Evolutionary conservation across 2,113 vertebrate species (phyloP).

Genomic region (Sander vitreus): DNA sequence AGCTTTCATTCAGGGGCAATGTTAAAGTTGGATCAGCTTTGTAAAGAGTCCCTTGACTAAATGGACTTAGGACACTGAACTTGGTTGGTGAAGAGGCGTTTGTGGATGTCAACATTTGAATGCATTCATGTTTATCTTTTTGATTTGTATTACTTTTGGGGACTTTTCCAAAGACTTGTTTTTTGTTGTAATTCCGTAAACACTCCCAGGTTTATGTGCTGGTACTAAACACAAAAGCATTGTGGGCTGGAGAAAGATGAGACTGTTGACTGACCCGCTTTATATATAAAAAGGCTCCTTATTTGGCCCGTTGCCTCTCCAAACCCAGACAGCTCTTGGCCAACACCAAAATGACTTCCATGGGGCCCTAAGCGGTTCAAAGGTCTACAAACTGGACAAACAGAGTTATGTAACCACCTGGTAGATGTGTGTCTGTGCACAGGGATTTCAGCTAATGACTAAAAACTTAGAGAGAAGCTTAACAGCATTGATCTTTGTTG

Average conservation of each 20-base stretch:
- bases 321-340: neutral
- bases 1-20: neutral
- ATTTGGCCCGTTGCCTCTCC: neutral
- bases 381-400: constrained; percentile 26
- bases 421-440: neutral
- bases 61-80: neutral
- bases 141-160: neutral
- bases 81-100: neutral
- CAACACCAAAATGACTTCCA: neutral
- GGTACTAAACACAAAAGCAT: neutral
- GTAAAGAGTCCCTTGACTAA: neutral
- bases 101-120: neutral
- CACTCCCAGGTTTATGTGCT: too few species aligned
- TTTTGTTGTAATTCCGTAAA: neutral
- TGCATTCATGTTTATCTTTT: too few species aligned
- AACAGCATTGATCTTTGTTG: too few species aligned
- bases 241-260: neutral
- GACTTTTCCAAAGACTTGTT: neutral
- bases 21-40: neutral
- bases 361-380: neutral
- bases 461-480: neutral
- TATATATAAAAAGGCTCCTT: neutral
- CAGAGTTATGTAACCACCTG: constrained; percentile 35
- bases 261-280: neutral
- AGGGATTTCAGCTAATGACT: neutral